Evolutionary conservation across 1,140 invertebrate genomes (phyloP).

Genomic region (Lethrus apterus): DNA sequence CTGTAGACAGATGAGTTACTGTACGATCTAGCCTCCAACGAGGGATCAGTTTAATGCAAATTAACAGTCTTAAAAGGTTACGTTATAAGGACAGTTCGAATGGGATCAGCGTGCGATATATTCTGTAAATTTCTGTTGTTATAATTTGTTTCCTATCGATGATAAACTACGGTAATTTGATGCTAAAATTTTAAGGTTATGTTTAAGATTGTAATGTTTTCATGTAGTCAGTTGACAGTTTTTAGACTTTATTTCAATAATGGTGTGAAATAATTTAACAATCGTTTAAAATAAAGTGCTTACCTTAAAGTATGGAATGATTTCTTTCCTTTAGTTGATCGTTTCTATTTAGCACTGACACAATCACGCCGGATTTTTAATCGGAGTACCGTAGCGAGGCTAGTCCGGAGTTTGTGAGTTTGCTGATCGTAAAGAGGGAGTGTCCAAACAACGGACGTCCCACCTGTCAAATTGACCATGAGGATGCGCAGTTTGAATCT

Average conservation of each 20-base stretch:
- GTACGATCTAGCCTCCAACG: slow-evolving; percentile 9
- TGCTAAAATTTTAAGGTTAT: slow-evolving; percentile 31
- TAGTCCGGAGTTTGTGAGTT: slow-evolving; percentile 18
- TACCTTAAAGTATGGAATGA: background rate
- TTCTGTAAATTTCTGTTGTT: background rate
- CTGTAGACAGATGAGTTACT: slow-evolving; percentile 17
- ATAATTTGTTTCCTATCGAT: background rate
- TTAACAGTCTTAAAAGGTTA: no score
- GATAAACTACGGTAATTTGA: slow-evolving; percentile 26
- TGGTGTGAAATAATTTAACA: background rate
- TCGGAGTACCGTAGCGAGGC: slow-evolving; percentile 25
- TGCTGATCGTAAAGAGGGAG: slow-evolving; percentile 34
- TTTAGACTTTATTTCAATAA: background rate
- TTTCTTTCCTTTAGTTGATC: background rate
- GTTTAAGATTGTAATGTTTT: slow-evolving; percentile 5
- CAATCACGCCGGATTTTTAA: slow-evolving; percentile 7
- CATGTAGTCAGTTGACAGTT: background rate
- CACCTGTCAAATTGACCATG: slow-evolving; percentile 42
- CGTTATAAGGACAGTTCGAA: no score
- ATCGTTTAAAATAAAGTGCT: background rate
- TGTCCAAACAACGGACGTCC: slow-evolving; percentile 25
- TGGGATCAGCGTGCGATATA: no score
- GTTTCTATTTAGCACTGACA: background rate
- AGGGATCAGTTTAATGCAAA: slow-evolving; percentile 1
- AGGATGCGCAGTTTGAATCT: slow-evolving; percentile 31